Conservation (phyloP, 2,113 vertebrate species). For the Sminthopsis crassicaudata region DNA sequence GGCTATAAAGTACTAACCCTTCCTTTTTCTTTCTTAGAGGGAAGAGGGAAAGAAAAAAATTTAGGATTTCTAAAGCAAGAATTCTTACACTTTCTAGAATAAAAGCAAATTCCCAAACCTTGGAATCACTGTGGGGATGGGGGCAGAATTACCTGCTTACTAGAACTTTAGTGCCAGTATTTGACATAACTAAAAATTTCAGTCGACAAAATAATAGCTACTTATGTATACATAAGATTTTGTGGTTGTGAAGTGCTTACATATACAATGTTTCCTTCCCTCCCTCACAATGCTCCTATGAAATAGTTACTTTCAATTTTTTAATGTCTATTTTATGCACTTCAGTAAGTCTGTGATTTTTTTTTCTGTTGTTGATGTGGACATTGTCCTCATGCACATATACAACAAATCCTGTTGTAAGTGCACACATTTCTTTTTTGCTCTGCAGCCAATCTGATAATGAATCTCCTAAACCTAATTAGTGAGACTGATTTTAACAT, state of each 20-base stretch:
- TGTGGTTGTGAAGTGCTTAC: background rate
- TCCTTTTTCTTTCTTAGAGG: background rate
- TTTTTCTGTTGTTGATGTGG: background rate
- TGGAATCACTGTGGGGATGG: background rate
- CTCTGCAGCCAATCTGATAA: background rate
- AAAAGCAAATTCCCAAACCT: background rate
- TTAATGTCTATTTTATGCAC: background rate
- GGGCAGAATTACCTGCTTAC: background rate
- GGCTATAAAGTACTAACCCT: slow-evolving; percentile 23
- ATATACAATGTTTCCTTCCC: background rate
- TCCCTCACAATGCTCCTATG: background rate
- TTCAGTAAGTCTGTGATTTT: background rate
- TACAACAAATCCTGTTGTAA: background rate
- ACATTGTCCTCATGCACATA: background rate
- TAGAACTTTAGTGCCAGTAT: background rate
- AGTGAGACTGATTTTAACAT: background rate
- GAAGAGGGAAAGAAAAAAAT: background rate
- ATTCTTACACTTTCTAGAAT: background rate
- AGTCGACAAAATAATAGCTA: background rate
- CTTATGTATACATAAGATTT: background rate
- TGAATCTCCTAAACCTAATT: background rate
- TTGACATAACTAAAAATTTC: background rate
- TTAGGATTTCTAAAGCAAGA: background rate
- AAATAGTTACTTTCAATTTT: background rate
- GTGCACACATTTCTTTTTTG: background rate